phyloP scores from a whole-genome alignment of 2,113 vertebrate genomes.

The Cyprinus carpio region DNA sequence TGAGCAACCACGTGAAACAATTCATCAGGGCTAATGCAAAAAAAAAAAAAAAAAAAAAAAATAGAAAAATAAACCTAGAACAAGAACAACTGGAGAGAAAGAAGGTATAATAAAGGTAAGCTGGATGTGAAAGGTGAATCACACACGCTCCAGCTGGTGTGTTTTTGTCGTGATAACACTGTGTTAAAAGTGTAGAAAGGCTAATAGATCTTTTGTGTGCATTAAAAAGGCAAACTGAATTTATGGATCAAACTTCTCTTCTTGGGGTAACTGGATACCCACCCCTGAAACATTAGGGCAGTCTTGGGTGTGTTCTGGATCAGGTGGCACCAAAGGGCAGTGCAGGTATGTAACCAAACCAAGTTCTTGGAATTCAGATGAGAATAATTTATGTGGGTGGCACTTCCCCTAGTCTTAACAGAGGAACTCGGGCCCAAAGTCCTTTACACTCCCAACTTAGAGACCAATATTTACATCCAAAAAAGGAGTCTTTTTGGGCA shows the following conservation, averaged over 20 bases:
- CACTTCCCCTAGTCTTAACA: no score
- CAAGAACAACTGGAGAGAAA: constrained; percentile 43
- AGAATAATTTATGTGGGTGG: not conserved
- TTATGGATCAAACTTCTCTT: constrained; percentile 8
- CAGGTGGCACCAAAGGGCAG: not conserved
- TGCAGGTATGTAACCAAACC: constrained; percentile 17
- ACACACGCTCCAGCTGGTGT: constrained; percentile 30
- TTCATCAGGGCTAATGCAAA: not conserved
- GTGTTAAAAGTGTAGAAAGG: constrained; percentile 38
- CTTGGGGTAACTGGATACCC: constrained; percentile 14
- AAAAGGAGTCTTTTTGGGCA: no score
- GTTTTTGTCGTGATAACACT: constrained; percentile 35
- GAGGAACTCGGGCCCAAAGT: no score
- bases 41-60: not conserved
- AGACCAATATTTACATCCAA: no score
- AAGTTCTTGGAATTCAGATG: not conserved
- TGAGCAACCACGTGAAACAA: not conserved
- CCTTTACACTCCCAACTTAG: no score
- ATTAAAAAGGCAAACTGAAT: constrained; percentile 27
- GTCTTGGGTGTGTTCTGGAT: constrained; percentile 13
- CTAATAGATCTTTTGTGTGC: constrained; percentile 17
- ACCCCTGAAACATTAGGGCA: not conserved
- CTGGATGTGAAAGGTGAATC: constrained; percentile 40
- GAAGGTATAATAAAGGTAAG: constrained; percentile 41
- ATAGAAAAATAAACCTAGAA: not conserved